phyloP scores from a whole-genome alignment of 2,888 invertebrate genomes.

The Spodoptera picta region DNA sequence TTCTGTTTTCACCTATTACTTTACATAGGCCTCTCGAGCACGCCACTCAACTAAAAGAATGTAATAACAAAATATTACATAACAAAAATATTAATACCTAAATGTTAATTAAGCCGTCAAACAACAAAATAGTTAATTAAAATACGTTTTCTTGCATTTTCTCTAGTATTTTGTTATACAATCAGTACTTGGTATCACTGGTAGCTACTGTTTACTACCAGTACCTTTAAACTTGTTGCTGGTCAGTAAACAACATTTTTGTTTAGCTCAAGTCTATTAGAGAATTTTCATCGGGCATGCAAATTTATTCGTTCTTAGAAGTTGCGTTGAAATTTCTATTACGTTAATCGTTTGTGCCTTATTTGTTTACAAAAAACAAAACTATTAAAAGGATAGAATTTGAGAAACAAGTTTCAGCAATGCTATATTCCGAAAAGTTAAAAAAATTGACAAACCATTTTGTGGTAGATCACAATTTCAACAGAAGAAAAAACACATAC shows the following conservation, averaged over 20 bases:
- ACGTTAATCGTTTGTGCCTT: not conserved
- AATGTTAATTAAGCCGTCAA: constrained; percentile 22
- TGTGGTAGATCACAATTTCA: no score
- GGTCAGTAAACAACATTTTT: constrained; percentile 24
- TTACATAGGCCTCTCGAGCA: no score
- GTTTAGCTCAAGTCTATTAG: not conserved
- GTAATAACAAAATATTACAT: not conserved
- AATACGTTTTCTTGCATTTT: constrained; percentile 22
- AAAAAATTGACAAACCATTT: no score
- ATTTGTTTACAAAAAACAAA: not conserved
- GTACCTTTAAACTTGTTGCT: not conserved
- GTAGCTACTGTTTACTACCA: not conserved
- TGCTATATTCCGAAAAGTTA: no score
- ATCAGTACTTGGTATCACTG: not conserved
- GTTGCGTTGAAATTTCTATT: constrained; percentile 2
- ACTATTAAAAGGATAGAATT: no score
- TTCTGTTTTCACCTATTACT: no score
- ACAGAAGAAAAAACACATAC: no score
- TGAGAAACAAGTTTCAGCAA: no score
- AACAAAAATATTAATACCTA: constrained; percentile 10
- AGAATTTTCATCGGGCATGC: constrained; percentile 21
- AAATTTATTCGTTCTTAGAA: constrained; percentile 23
- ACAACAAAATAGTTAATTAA: constrained; percentile 7
- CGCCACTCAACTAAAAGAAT: not conserved
- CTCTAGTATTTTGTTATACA: constrained; percentile 2